Conservation (phyloP, 2,888 invertebrate species). For the Drosophila anceps region DNA sequence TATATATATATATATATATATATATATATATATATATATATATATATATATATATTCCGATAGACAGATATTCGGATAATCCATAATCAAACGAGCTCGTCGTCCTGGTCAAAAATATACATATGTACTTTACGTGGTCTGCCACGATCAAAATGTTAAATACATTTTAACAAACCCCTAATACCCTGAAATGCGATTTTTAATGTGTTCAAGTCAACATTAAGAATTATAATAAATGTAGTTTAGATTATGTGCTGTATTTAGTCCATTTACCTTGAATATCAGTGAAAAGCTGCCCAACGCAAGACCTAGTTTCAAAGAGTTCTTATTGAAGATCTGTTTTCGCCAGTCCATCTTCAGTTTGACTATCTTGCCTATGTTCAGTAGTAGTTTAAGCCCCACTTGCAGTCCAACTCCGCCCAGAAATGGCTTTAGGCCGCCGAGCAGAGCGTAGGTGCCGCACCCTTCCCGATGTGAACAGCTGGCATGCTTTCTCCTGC, state of each 20-base stretch:
- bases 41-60: no score
- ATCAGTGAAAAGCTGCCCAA: constrained; percentile 89
- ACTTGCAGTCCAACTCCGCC: constrained; percentile 88
- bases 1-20: no score
- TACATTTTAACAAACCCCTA: not conserved
- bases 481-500: constrained; percentile 82
- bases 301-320: constrained; percentile 88
- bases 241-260: no score
- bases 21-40: no score
- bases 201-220: not conserved
- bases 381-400: constrained; percentile 87
- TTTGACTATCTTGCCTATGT: constrained; percentile 86
- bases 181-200: not conserved
- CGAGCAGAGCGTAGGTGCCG: constrained; percentile 86
- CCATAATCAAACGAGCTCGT: not conserved
- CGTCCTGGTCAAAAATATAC: not conserved
- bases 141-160: not conserved
- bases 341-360: constrained; percentile 86
- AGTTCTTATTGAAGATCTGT: constrained; percentile 87
- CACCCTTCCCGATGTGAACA: constrained; percentile 89
- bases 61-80: not conserved
- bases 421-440: constrained; percentile 87
- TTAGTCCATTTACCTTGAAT: constrained; percentile 87
- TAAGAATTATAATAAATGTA: not conserved
- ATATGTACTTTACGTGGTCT: not conserved